Conservation (phyloP, 2,113 vertebrate species). For the Centrocercus urophasianus region DNA sequence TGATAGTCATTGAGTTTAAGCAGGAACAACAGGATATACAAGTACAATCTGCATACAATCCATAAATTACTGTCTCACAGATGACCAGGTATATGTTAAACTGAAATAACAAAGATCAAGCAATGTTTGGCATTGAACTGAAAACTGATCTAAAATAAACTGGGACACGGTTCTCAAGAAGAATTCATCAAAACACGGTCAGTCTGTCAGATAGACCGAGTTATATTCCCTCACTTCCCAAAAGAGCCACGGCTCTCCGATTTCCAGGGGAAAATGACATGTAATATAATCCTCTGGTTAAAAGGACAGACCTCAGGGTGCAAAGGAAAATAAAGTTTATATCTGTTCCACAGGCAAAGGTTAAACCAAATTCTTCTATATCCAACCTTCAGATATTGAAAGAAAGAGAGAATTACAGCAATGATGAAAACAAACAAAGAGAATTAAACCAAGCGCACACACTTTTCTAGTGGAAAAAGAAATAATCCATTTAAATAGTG, state of each 20-base stretch:
- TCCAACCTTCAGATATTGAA: not conserved
- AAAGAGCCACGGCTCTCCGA: not conserved
- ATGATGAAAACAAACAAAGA: not conserved
- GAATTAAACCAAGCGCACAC: not conserved
- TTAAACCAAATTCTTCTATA: not conserved
- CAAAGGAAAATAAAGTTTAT: conserved; percentile 18
- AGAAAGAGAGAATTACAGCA: not conserved
- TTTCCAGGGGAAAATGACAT: not conserved
- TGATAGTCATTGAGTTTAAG: not conserved
- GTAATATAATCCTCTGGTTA: not conserved
- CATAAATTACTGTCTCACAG: not conserved
- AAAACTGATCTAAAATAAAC: not conserved
- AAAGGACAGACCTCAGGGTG: not conserved
- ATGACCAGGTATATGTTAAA: not conserved
- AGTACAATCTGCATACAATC: not conserved
- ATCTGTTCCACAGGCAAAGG: not conserved
- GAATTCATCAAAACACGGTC: not conserved
- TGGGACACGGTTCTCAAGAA: not conserved
- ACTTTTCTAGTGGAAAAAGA: not conserved
- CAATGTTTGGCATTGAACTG: not conserved
- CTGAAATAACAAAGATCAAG: not conserved
- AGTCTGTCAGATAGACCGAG: not conserved
- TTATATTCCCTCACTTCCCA: not conserved
- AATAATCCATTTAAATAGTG: not conserved
- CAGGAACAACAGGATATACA: not conserved